These are phyloP conservation scores for Chrysolina americana DNA, from an alignment of 2,888 invertebrate species.

Conservation along the genomic window DNA sequence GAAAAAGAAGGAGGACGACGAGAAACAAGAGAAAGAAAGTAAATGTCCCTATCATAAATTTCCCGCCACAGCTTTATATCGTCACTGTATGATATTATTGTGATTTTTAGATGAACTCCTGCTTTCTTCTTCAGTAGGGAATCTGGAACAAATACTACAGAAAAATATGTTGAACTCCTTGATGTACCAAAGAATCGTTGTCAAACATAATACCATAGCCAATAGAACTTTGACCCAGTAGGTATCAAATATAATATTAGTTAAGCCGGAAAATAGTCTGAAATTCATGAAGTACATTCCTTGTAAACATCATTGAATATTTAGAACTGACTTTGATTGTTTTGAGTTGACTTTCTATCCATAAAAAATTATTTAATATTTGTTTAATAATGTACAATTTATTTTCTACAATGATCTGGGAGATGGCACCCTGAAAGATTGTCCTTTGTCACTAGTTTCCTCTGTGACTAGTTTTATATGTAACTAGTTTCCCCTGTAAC, in stretches of 20 bases:
- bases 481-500: no score
- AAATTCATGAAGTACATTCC: no score
- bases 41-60: slow-evolving; percentile 17
- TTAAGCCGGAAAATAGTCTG: no score
- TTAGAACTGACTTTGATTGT: no score
- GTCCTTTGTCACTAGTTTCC: no score
- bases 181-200: slow-evolving; percentile 76
- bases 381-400: no score
- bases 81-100: slow-evolving; percentile 14
- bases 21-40: slow-evolving; percentile 57
- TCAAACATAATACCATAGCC: slow-evolving; percentile 83
- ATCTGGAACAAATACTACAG: slow-evolving; percentile 56
- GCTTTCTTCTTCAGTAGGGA: slow-evolving; percentile 49
- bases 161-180: slow-evolving; percentile 58
- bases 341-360: no score
- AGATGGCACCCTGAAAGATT: no score
- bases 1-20: slow-evolving; percentile 71
- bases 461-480: no score
- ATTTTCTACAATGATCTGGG: no score
- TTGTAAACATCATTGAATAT: no score
- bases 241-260: slow-evolving; percentile 61
- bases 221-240: slow-evolving; percentile 85
- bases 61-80: background rate
- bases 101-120: slow-evolving; percentile 24
- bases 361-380: no score